Conservation (phyloP, 1,140 invertebrate species). For the Psilanteris sp. region DNA sequence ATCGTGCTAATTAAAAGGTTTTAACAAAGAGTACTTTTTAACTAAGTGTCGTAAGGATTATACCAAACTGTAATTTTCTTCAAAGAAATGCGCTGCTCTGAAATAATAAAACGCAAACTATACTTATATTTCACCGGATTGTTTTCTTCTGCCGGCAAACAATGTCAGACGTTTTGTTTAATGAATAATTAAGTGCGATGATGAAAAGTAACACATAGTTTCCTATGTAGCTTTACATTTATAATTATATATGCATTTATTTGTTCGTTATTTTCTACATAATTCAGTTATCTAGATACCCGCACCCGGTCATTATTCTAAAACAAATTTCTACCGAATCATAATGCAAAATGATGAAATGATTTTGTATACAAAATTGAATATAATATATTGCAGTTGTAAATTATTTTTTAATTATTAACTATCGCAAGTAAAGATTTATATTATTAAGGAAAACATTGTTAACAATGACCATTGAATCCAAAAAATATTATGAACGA, state of each 20-base stretch:
- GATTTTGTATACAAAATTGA: too few species aligned
- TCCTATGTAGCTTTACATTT: background rate
- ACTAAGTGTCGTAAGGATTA: conserved; percentile 58
- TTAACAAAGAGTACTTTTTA: conserved; percentile 61
- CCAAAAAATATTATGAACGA: too few species aligned
- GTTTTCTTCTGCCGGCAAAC: conserved; percentile 24
- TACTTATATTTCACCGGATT: conserved; percentile 18
- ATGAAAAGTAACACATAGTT: conserved; percentile 18
- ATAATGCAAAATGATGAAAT: too few species aligned
- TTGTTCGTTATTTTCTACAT: too few species aligned
- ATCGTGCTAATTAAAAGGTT: conserved; percentile 60
- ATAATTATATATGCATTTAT: too few species aligned
- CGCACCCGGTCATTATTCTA: too few species aligned
- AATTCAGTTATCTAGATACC: background rate
- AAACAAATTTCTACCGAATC: too few species aligned
- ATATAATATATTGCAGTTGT: too few species aligned
- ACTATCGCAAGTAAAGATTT: too few species aligned
- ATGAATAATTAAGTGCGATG: conserved; percentile 38
- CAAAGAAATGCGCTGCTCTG: conserved; percentile 44
- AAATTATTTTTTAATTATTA: too few species aligned
- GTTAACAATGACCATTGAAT: too few species aligned
- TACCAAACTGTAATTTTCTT: conserved; percentile 57
- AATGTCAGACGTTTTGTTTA: conserved; percentile 27
- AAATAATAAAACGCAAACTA: conserved; percentile 40
- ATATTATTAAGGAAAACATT: too few species aligned